phyloP scores from a whole-genome alignment of 2,888 invertebrate species.

The Poecilus cupreus region DNA sequence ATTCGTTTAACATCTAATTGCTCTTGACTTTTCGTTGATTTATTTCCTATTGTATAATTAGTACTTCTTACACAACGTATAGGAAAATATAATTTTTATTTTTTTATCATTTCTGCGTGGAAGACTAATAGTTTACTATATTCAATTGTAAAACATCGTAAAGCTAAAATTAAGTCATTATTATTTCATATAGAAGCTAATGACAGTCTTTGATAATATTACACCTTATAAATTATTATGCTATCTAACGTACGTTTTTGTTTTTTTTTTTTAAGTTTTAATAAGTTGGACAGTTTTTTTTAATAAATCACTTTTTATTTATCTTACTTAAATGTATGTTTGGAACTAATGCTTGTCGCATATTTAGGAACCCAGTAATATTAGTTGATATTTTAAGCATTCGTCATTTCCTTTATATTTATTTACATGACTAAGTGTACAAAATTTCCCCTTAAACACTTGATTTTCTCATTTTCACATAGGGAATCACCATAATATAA shows the following conservation, averaged over 20 bases:
- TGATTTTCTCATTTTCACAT: constrained; percentile 27
- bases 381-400: constrained; percentile 51
- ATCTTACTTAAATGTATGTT: constrained; percentile 51
- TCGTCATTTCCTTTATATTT: constrained; percentile 51
- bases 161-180: constrained; percentile 41
- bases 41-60: constrained; percentile 45
- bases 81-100: constrained; percentile 55
- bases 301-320: constrained; percentile 38
- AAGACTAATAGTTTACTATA: constrained; percentile 50
- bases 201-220: constrained; percentile 49
- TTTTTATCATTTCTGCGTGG: constrained; percentile 31
- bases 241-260: constrained; percentile 32
- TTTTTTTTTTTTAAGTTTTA: constrained; percentile 35
- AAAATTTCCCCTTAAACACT: constrained; percentile 54
- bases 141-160: constrained; percentile 15
- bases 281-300: constrained; percentile 38
- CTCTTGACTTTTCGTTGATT: constrained; percentile 30
- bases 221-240: constrained; percentile 38
- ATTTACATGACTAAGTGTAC: constrained; percentile 59
- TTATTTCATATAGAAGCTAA: constrained; percentile 29
- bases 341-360: constrained; percentile 55
- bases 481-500: constrained; percentile 37
- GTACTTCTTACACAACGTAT: constrained; percentile 37
- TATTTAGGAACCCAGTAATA: constrained; percentile 59
- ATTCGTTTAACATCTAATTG: constrained; percentile 4